Conservation (phyloP, 2,113 vertebrate genomes). For the Choloepus hoffmanni region DNA sequence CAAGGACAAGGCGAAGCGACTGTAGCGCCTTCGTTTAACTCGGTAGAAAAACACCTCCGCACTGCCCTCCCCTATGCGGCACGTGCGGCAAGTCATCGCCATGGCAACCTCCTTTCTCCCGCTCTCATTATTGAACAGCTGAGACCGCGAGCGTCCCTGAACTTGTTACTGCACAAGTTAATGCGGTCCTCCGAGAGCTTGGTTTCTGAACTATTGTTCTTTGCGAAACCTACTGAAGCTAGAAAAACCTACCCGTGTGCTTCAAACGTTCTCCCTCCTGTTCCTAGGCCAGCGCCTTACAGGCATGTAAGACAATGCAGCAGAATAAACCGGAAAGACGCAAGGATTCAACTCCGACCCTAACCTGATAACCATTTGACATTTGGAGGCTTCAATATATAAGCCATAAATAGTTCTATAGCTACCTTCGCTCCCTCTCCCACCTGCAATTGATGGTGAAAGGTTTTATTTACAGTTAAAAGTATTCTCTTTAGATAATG, state of each 20-base stretch:
- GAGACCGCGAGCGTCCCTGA: slow-evolving; percentile 27
- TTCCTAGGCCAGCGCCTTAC: neutral
- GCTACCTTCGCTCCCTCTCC: neutral
- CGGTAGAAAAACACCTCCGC: neutral
- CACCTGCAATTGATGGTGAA: neutral
- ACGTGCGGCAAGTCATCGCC: slow-evolving; percentile 1
- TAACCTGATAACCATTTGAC: neutral
- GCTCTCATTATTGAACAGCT: slow-evolving; percentile 28
- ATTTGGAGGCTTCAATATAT: neutral
- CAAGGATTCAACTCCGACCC: neutral
- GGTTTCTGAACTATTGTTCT: slow-evolving; percentile 32
- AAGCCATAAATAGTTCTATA: neutral
- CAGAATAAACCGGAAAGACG: neutral
- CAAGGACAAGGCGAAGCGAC: neutral
- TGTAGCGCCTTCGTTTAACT: neutral
- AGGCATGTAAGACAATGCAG: too few species aligned
- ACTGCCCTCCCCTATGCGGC: neutral
- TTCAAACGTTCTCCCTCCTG: neutral
- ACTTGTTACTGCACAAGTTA: slow-evolving; percentile 67
- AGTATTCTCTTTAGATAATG: neutral
- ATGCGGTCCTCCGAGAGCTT: neutral
- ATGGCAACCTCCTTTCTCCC: slow-evolving; percentile 64
- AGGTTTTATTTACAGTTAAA: neutral
- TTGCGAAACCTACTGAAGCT: slow-evolving; percentile 18
- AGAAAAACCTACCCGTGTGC: neutral